Evolutionary conservation across 37 sponge, comb jelly and placozoan genomes (phyloP).

Genomic region (Lycopodina hypogea): DNA sequence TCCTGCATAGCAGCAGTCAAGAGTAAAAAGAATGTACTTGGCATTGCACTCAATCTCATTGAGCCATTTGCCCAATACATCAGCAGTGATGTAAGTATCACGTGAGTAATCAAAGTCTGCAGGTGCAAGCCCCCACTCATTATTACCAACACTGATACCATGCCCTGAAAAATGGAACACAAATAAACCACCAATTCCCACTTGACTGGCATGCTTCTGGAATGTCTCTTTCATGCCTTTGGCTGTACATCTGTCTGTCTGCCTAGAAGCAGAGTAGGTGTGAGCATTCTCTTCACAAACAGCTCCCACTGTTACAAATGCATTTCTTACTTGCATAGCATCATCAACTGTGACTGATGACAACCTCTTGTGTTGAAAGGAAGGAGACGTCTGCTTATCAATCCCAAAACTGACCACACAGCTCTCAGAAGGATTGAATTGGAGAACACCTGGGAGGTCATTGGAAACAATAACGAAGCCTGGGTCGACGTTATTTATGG

Average conservation of each 20-base stretch:
- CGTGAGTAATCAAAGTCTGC: constrained; percentile 43
- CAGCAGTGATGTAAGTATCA: constrained; percentile 31
- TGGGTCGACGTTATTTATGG: background rate
- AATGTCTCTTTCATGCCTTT: constrained; percentile 50
- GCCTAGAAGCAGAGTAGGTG: constrained; percentile 19
- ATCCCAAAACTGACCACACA: constrained; percentile 52
- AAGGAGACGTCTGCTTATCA: constrained; percentile 47
- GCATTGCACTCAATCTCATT: constrained; percentile 46
- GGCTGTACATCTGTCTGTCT: constrained; percentile 17
- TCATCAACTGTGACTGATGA: constrained; percentile 15
- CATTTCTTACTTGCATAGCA: constrained; percentile 13
- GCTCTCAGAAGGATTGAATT: constrained; percentile 61
- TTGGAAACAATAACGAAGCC: constrained; percentile 26
- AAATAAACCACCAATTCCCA: constrained; percentile 46
- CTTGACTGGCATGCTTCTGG: constrained; percentile 43
- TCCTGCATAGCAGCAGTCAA: constrained; percentile 72
- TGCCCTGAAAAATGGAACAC: constrained; percentile 73
- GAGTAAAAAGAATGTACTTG: constrained; percentile 45
- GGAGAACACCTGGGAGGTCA: constrained; percentile 5
- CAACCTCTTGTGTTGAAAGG: constrained; percentile 31
- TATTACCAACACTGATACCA: constrained; percentile 36
- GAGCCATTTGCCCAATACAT: constrained; percentile 31
- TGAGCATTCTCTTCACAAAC: constrained; percentile 17
- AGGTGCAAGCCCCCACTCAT: constrained; percentile 58
- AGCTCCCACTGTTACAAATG: constrained; percentile 16